Evolutionary conservation across 2,797 vertebrate genomes (phyloP).

Genomic region (Tokudaia tokunoshimensis): DNA sequence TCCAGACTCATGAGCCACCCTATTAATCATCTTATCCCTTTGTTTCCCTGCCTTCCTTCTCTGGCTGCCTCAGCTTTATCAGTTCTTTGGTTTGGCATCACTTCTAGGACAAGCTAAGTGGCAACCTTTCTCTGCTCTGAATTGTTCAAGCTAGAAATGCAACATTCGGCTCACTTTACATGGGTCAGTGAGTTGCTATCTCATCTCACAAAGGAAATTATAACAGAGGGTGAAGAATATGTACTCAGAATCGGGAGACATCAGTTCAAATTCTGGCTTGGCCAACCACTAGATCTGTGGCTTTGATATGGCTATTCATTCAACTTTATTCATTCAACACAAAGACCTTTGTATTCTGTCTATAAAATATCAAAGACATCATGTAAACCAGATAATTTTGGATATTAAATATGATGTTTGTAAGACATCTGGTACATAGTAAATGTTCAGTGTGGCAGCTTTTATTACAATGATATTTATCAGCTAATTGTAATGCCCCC

Average conservation of each 20-base stretch:
- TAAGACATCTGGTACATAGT: background rate
- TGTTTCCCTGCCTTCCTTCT: background rate
- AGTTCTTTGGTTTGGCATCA: background rate
- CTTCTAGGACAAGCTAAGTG: constrained; percentile 33
- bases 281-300: background rate
- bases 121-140: constrained; percentile 16
- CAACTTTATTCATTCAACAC: background rate
- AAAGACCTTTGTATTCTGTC: background rate
- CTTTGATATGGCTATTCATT: background rate
- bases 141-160: background rate
- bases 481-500: background rate
- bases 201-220: background rate
- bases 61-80: background rate
- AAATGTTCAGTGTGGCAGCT: background rate
- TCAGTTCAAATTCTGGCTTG: constrained; percentile 49
- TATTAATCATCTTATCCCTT: background rate
- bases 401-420: constrained; percentile 38
- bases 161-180: background rate
- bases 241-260: background rate
- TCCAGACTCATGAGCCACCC: background rate
- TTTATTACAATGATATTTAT: constrained; percentile 29
- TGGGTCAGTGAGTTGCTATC: background rate
- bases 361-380: background rate
- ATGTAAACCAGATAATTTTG: background rate
- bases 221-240: background rate